Evolutionary conservation across 2,888 invertebrate species (phyloP).

Genomic region (Peribatodes rhomboidaria): DNA sequence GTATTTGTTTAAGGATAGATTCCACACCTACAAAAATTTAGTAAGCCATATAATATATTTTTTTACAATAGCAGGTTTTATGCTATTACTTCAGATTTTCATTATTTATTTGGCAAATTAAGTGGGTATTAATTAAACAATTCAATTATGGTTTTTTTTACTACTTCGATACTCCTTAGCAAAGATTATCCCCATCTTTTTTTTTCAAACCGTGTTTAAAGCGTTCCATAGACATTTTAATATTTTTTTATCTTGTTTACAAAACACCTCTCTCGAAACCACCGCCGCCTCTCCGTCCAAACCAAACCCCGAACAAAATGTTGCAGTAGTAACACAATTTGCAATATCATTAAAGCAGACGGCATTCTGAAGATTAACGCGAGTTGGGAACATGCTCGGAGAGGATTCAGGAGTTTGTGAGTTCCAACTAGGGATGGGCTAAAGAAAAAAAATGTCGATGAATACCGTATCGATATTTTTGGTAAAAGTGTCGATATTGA

Average conservation of each 20-base stretch:
- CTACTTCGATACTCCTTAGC: no score
- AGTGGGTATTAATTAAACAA: no score
- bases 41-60: no score
- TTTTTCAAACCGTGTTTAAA: no score
- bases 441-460: background rate
- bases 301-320: slow-evolving; percentile 33
- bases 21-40: no score
- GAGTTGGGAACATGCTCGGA: slow-evolving; percentile 48
- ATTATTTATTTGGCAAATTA: background rate
- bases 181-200: no score
- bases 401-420: slow-evolving; percentile 36
- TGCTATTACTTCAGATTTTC: background rate
- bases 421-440: slow-evolving; percentile 17
- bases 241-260: background rate
- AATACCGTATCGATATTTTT: background rate
- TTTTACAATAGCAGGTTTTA: background rate
- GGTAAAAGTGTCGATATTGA: background rate
- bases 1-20: no score
- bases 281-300: slow-evolving; percentile 3
- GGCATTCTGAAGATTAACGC: slow-evolving; percentile 64
- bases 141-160: no score
- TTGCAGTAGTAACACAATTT: slow-evolving; percentile 69
- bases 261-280: slow-evolving; percentile 6
- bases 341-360: slow-evolving; percentile 72
- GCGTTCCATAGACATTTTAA: no score